phyloP scores from a whole-genome alignment of 2,797 vertebrate species.

The Ptychadena robeensis region DNA sequence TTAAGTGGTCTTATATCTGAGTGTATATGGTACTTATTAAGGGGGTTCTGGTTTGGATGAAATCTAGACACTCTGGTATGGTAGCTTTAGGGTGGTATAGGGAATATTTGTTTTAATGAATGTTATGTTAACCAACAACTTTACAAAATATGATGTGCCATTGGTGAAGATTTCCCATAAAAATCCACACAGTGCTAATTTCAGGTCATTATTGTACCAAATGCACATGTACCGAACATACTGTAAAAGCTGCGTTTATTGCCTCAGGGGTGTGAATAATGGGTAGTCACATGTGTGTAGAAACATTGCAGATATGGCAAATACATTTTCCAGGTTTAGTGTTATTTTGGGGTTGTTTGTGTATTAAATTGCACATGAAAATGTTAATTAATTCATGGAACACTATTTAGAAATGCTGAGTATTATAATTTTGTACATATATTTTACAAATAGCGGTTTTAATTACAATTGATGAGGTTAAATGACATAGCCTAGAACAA shows the following conservation, averaged over 20 bases:
- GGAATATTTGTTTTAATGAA: no score
- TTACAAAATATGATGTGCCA: no score
- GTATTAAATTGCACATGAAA: not conserved
- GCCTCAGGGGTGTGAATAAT: not conserved
- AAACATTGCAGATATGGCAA: not conserved
- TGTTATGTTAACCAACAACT: no score
- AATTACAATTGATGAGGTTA: conserved; percentile 23
- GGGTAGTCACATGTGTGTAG: not conserved
- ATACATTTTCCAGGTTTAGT: not conserved
- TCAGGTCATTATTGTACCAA: no score
- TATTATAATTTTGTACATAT: not conserved
- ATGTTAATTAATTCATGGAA: conserved; percentile 38
- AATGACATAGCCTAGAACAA: conserved; percentile 26
- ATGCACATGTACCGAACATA: not conserved
- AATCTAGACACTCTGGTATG: no score
- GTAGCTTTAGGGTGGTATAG: no score
- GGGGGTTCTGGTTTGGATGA: no score
- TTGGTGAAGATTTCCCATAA: no score
- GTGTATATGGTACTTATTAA: no score
- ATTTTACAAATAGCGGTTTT: conserved; percentile 23
- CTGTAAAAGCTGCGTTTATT: not conserved
- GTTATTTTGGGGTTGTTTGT: not conserved
- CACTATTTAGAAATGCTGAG: not conserved
- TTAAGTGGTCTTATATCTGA: no score
- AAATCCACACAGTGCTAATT: no score